These are phyloP conservation scores for Miniopterus natalensis DNA, from an alignment of 2,113 vertebrate species.

Conservation along the genomic window DNA sequence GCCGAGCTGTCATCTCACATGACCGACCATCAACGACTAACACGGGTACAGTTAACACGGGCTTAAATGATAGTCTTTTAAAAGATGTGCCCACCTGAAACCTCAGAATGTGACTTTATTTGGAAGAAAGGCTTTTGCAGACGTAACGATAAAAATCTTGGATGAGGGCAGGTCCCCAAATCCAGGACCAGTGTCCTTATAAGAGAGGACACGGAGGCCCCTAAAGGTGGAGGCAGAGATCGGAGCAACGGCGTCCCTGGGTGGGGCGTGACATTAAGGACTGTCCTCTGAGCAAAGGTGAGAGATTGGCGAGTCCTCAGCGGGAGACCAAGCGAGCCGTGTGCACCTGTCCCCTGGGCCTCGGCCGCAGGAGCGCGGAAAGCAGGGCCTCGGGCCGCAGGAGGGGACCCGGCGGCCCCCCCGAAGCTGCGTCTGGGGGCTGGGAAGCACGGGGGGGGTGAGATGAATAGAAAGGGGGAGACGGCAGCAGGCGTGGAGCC, in stretches of 20 bases:
- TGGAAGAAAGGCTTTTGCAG: not conserved
- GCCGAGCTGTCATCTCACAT: fast-evolving
- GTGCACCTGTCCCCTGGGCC: fast-evolving
- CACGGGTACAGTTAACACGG: fast-evolving
- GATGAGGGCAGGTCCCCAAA: too few species aligned
- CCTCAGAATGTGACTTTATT: not conserved
- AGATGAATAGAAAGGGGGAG: not conserved
- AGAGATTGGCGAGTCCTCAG: not conserved
- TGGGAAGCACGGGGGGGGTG: not conserved
- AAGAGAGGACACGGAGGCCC: not conserved
- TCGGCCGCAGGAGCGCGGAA: too few species aligned
- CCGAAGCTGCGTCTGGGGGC: too few species aligned
- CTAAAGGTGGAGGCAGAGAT: not conserved
- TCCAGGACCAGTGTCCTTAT: not conserved
- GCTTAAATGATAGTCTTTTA: too few species aligned
- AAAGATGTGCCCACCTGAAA: too few species aligned
- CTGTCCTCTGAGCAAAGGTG: not conserved
- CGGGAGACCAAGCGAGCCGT: not conserved
- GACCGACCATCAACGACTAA: not conserved
- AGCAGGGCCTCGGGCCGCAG: too few species aligned
- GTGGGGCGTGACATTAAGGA: too few species aligned
- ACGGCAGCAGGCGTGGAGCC: not conserved
- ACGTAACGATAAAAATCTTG: not conserved
- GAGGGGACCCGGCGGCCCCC: too few species aligned
- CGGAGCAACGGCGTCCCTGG: fast-evolving